These are phyloP conservation scores for Fistularia tabacaria DNA, from an alignment of 2,797 vertebrate species.

Conservation along the genomic window DNA sequence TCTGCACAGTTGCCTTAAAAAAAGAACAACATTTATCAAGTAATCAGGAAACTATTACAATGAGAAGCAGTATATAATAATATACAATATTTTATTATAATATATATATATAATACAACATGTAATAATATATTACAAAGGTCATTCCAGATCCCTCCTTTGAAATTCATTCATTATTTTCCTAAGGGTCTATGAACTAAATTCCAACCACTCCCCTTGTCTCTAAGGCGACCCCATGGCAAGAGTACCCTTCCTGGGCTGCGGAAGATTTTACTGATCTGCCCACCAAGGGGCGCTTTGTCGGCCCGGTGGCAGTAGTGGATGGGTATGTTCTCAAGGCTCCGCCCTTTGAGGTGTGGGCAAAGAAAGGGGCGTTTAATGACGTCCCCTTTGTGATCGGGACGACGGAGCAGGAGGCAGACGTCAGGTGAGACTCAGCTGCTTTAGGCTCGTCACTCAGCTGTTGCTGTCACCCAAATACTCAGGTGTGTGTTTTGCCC, in stretches of 20 bases:
- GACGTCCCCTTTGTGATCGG: conserved; percentile 76
- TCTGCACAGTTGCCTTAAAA: too few species aligned
- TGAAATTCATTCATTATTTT: background rate
- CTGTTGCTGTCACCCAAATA: too few species aligned
- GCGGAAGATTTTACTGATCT: conserved; percentile 54
- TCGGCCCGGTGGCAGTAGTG: conserved; percentile 67
- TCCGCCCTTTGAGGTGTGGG: conserved; percentile 68
- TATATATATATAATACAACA: too few species aligned
- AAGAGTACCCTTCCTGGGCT: conserved; percentile 72
- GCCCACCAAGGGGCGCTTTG: conserved; percentile 57
- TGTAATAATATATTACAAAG: too few species aligned
- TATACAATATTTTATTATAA: too few species aligned
- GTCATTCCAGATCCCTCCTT: too few species aligned
- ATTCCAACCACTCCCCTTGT: background rate
- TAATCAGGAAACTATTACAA: too few species aligned
- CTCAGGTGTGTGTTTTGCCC: conserved; percentile 19
- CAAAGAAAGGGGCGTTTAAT: conserved; percentile 48
- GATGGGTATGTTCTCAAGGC: conserved; percentile 72
- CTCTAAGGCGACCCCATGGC: conserved; percentile 72
- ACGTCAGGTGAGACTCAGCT: conserved; percentile 60
- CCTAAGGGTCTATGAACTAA: too few species aligned
- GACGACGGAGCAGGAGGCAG: conserved; percentile 73
- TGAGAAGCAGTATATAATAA: too few species aligned
- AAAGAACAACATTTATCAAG: too few species aligned
- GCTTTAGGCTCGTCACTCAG: background rate